Percentiles rank a stretch among this genome's conserved stretches.
These are phyloP conservation scores for Fundulus diaphanus DNA, from an alignment of 2,797 vertebrate species.

Conservation along the genomic window DNA sequence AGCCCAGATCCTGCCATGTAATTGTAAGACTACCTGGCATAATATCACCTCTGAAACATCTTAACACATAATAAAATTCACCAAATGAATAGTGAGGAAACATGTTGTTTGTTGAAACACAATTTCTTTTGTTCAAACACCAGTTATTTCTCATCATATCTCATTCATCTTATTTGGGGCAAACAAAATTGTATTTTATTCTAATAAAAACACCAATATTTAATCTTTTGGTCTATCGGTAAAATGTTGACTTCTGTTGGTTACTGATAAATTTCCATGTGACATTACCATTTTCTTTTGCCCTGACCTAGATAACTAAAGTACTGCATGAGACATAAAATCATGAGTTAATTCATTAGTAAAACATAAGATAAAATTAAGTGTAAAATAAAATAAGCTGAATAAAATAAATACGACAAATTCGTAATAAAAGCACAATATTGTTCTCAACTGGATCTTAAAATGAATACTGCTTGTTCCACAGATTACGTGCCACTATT, in stretches of 20 bases:
- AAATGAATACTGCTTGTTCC: neutral
- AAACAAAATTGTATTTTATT: neutral
- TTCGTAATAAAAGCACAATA: neutral
- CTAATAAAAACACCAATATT: neutral
- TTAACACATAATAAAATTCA: slow-evolving; percentile 29
- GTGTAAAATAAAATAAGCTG: neutral
- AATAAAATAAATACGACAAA: neutral
- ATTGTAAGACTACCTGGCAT: neutral
- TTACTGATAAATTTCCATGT: neutral
- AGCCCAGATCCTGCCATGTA: neutral
- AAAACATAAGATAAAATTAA: neutral
- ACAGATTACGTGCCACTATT: neutral
- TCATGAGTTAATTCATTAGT: neutral
- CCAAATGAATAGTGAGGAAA: neutral
- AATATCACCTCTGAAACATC: slow-evolving; percentile 25
- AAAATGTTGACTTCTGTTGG: neutral
- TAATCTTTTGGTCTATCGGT: neutral
- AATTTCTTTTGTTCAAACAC: neutral
- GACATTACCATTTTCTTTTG: neutral
- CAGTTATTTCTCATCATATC: neutral
- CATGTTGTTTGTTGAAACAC: neutral
- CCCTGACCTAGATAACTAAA: neutral
- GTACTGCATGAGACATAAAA: neutral
- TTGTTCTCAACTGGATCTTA: neutral
- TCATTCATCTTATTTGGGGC: neutral